Percentiles rank a stretch among this genome's conserved stretches.
Conservation (phyloP, 2,888 invertebrate genomes). For the Diploptera punctata region DNA sequence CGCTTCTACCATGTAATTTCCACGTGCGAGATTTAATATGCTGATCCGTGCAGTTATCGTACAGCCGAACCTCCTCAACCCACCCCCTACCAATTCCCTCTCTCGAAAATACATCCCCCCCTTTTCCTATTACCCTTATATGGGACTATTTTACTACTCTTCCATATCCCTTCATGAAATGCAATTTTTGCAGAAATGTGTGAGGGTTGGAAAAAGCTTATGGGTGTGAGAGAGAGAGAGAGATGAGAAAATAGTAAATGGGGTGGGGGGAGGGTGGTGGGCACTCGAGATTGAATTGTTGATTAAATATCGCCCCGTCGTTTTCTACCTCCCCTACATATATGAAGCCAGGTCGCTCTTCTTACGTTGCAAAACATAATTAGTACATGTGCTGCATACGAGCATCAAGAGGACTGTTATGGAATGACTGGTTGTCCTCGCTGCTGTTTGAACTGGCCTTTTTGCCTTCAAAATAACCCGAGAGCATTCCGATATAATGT, state of each 20-base stretch:
- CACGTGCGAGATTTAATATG: slow-evolving; percentile 34
- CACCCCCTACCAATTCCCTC: neutral
- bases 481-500: too few relatives aligned
- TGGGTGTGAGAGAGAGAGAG: slow-evolving; percentile 1
- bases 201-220: slow-evolving; percentile 5
- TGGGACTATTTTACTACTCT: slow-evolving; percentile 27
- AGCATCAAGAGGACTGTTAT: too few relatives aligned
- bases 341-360: slow-evolving; percentile 8
- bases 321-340: neutral
- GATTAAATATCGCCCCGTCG: slow-evolving; percentile 36
- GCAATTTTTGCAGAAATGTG: slow-evolving; percentile 34
- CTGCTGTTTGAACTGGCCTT: too few relatives aligned
- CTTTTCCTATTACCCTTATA: slow-evolving; percentile 21
- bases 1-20: slow-evolving; percentile 20
- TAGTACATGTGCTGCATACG: too few relatives aligned
- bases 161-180: slow-evolving; percentile 25
- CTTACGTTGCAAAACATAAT: neutral
- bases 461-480: too few relatives aligned
- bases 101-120: too few relatives aligned
- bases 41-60: slow-evolving; percentile 36
- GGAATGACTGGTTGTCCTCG: too few relatives aligned
- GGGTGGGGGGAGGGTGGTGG: neutral
- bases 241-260: neutral
- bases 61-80: neutral
- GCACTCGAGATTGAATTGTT: slow-evolving; percentile 37